Conservation (phyloP, 1,140 invertebrate species). For the Macrocentrus cingulum region DNA sequence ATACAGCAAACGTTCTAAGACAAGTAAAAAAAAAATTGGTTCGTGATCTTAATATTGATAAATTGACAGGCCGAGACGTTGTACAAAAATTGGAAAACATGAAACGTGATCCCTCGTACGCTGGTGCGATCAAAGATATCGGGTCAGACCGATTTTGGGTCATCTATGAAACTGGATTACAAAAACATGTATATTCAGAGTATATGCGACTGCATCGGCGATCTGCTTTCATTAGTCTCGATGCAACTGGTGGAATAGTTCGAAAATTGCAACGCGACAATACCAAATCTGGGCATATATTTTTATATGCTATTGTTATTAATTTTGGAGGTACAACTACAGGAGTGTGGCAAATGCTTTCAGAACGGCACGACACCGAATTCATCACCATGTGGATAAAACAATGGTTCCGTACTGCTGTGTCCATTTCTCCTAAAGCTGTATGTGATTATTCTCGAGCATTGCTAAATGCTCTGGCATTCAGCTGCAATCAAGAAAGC, state of each 20-base stretch:
- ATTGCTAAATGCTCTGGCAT: conserved; percentile 26
- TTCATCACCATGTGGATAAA: conserved; percentile 26
- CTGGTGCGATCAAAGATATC: conserved; percentile 1
- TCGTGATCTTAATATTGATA: not conserved
- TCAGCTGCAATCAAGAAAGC: conserved; percentile 20
- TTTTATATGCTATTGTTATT: conserved; percentile 28
- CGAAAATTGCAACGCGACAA: not conserved
- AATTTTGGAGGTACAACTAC: conserved; percentile 20
- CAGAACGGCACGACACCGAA: conserved; percentile 33
- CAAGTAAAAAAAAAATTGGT: conserved; percentile 15
- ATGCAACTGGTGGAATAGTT: conserved; percentile 13
- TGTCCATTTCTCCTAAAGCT: conserved; percentile 29
- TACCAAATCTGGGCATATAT: conserved; percentile 13
- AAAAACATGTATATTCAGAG: conserved; percentile 11
- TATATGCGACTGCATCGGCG: conserved; percentile 3
- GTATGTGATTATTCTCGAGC: conserved; percentile 30
- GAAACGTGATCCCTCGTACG: conserved; percentile 1
- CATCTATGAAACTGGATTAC: conserved; percentile 1
- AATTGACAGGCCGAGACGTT: not conserved
- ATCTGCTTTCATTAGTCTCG: conserved; percentile 8
- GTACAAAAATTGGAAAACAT: not conserved
- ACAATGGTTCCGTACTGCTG: conserved; percentile 25
- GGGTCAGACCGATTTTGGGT: conserved; percentile 4
- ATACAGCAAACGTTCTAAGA: conserved; percentile 1
- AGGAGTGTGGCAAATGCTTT: conserved; percentile 32